phyloP scores from a whole-genome alignment of 2,113 vertebrate species.

The Gymnobelideus leadbeateri region DNA sequence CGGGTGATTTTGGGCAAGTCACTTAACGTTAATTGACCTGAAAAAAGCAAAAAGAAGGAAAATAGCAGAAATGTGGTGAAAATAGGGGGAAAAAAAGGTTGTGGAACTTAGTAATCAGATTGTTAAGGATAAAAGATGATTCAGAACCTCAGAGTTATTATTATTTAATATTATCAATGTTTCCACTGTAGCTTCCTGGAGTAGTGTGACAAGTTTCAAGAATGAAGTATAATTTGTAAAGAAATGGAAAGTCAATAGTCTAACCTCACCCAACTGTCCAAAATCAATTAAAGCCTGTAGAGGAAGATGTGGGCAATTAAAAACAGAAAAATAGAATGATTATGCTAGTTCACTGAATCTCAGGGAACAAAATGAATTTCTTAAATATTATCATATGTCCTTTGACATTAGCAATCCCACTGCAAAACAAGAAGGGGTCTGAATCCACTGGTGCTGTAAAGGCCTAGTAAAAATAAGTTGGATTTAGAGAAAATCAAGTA shows the following conservation, averaged over 20 bases:
- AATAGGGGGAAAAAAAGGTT: not conserved
- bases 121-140: not conserved
- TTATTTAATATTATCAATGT: not conserved
- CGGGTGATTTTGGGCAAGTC: no score
- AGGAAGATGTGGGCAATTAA: conserved; percentile 17
- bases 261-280: not conserved
- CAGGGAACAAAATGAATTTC: conserved; percentile 41
- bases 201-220: not conserved
- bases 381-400: not conserved
- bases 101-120: not conserved
- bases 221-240: conserved; percentile 43
- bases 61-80: not conserved
- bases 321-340: conserved; percentile 41
- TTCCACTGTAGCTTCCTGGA: not conserved
- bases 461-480: not conserved
- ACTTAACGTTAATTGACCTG: no score
- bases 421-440: conserved; percentile 14
- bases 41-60: not conserved
- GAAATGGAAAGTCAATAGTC: not conserved
- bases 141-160: not conserved
- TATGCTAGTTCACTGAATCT: not conserved
- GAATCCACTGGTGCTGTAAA: not conserved
- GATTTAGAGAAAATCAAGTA: not conserved
- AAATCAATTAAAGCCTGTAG: not conserved
- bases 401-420: not conserved